Conservation (phyloP, 1,140 invertebrate species). For the Hypsibius dujardini region DNA sequence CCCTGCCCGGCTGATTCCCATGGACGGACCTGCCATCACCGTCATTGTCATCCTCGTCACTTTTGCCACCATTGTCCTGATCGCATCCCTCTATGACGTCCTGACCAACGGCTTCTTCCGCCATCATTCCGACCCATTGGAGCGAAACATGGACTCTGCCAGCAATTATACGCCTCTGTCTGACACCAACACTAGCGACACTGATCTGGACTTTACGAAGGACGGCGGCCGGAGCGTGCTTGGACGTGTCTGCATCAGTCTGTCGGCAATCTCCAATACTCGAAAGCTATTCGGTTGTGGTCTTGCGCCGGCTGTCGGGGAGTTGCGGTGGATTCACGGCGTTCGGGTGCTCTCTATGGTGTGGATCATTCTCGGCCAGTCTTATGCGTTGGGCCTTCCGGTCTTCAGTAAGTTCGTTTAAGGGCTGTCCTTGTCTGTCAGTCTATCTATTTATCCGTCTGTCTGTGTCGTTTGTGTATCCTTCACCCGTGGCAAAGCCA, state of each 20-base stretch:
- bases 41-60: not conserved
- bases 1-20: not conserved
- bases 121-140: not conserved
- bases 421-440: too few relatives aligned
- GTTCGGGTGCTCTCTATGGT: conserved; percentile 5
- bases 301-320: not conserved
- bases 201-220: not conserved
- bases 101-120: not conserved
- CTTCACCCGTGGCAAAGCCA: not conserved
- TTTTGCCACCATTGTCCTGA: not conserved
- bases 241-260: not conserved
- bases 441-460: too few relatives aligned
- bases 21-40: not conserved
- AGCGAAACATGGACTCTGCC: not conserved
- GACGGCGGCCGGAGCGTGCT: not conserved
- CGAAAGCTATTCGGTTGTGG: not conserved
- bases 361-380: conserved; percentile 13
- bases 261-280: not conserved
- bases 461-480: too few relatives aligned
- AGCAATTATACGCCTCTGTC: not conserved
- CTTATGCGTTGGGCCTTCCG: not conserved
- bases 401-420: not conserved
- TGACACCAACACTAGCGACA: not conserved
- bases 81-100: not conserved
- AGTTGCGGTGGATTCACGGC: conserved; percentile 4